Base-by-base conservation (phyloP, 2,888 invertebrate species). In the Bellardia pandia region DNA sequence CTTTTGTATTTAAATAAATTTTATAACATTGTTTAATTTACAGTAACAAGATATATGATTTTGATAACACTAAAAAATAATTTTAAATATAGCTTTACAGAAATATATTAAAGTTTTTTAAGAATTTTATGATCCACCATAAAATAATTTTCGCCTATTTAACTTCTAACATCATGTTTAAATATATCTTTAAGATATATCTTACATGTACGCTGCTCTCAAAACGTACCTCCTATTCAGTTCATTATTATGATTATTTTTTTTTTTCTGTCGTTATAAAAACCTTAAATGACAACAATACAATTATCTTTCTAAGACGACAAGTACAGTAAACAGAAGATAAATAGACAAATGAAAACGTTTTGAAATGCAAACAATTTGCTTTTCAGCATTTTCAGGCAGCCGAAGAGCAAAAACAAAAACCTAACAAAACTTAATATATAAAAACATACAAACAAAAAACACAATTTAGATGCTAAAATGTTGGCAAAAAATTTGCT, bases 331-430 rank as follows among this genome's bases (percentile, higher is more conserved):
- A 74, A 74, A 74, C 68, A 82, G 51, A 53, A 86, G 69, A 83
- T 56, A 68, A 78, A 68, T 58, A 77, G 76, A 71, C 37, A 62
- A 83, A 64, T 71, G n/a, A 76, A 83, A 83, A 79, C 60, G 69
- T 76, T 86, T 86, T 83, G 51, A 83, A 86, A 83, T 75, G 78
- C 79, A 86, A 83, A 83, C 78, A 86, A 76, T 79, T 83, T 79
- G 56, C 58, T 83, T 82, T 85, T 58, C 37, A 83, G 58, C 68
- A 79, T 66, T 5, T 37, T 82, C 33, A 76, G 60, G 33, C 69
- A 76, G n/a, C 5, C 45, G 23, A 69, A 30, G 58, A 58, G 30
- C 53, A 42, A 30, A 64, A 71, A 72, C 45, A 60, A 7, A 45
- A 8, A 37, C 1, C 42, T 7, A 56, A 42, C 58, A 14, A 56